phyloP scores from a whole-genome alignment of 2,797 vertebrate genomes.

The Myioborus miniatus region DNA sequence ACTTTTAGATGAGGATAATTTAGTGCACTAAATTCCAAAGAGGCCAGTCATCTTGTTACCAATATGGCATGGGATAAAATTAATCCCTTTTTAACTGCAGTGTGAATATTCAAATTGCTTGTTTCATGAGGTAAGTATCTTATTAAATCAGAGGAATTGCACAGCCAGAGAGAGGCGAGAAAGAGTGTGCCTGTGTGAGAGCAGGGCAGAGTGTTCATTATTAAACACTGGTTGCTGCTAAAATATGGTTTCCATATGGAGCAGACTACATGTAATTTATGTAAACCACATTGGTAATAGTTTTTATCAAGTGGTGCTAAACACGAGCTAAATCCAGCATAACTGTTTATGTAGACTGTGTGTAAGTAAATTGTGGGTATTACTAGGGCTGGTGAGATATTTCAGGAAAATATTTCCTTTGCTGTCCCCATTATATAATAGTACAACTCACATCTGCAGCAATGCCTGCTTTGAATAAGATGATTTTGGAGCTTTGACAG shows the following conservation, averaged over 20 bases:
- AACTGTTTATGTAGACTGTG: slow-evolving; percentile 32
- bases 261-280: slow-evolving; percentile 65
- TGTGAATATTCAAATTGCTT: slow-evolving; percentile 86
- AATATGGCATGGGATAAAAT: slow-evolving; percentile 82
- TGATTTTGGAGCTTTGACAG: neutral
- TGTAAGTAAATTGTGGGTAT: slow-evolving; percentile 50
- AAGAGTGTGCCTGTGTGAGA: slow-evolving; percentile 20
- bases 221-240: slow-evolving; percentile 48
- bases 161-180: neutral
- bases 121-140: slow-evolving; percentile 83
- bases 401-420: slow-evolving; percentile 22
- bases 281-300: slow-evolving; percentile 63
- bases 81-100: slow-evolving; percentile 80
- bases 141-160: slow-evolving; percentile 75
- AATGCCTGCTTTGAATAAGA: neutral
- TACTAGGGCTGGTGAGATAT: slow-evolving; percentile 21
- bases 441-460: neutral
- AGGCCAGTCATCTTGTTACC: slow-evolving; percentile 83
- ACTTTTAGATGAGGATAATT: slow-evolving; percentile 85
- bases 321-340: slow-evolving; percentile 33
- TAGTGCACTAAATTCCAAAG: slow-evolving; percentile 84
- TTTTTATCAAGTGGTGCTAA: slow-evolving; percentile 66
- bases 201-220: slow-evolving; percentile 42
- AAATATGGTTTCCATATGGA: slow-evolving; percentile 72
- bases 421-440: neutral